phyloP scores from a whole-genome alignment of 1,140 invertebrate species.

The Bombus pascuorum region DNA sequence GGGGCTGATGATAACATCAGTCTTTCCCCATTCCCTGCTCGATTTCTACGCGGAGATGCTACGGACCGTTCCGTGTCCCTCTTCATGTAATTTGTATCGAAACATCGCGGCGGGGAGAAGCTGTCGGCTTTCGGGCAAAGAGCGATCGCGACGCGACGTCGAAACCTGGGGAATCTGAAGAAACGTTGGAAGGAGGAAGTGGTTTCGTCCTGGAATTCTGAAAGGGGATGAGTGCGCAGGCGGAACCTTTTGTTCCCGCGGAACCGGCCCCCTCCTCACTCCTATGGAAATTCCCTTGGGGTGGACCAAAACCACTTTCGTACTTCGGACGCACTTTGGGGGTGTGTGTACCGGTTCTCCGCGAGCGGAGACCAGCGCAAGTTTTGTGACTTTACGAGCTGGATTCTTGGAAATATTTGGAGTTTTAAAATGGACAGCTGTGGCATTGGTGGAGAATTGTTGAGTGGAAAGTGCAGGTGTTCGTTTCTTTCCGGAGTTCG shows the following conservation, averaged over 20 bases:
- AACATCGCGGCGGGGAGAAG: slow-evolving; percentile 68
- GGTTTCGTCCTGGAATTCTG: slow-evolving; percentile 46
- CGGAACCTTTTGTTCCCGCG: slow-evolving; percentile 53
- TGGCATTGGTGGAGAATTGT: no score
- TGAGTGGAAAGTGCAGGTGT: no score
- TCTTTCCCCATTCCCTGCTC: slow-evolving; percentile 60
- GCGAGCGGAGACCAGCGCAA: background rate
- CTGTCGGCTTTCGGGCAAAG: slow-evolving; percentile 64
- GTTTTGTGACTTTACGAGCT: background rate
- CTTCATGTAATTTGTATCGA: slow-evolving; percentile 78
- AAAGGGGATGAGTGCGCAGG: slow-evolving; percentile 23
- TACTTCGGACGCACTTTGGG: background rate
- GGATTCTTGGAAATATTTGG: background rate
- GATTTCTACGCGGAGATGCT: slow-evolving; percentile 16
- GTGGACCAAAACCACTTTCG: background rate
- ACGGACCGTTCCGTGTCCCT: slow-evolving; percentile 60
- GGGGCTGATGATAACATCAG: slow-evolving; percentile 77
- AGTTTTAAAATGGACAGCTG: no score
- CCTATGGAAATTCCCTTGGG: slow-evolving; percentile 38
- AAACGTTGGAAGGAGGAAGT: slow-evolving; percentile 57
- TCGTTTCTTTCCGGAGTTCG: no score
- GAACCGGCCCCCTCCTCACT: background rate
- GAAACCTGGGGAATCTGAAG: slow-evolving; percentile 38
- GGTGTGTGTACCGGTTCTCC: background rate
- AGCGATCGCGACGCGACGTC: slow-evolving; percentile 66